Conservation (phyloP, 2,797 vertebrate species). For the Kryptopterus vitreolus region DNA sequence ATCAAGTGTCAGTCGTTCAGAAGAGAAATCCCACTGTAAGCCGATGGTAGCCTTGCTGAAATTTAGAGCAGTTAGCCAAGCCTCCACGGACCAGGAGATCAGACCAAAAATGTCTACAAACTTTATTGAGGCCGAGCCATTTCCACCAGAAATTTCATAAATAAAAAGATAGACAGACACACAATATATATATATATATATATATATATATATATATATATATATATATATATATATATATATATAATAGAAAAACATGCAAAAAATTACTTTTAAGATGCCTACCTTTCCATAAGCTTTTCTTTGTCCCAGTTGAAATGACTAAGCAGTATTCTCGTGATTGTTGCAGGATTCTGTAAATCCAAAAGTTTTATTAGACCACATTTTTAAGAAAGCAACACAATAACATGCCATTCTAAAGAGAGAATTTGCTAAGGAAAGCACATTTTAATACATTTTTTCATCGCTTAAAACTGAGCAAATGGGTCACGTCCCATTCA, state of each 20-base stretch:
- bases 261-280: not conserved
- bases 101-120: too few species aligned
- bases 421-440: too few species aligned
- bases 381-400: not conserved
- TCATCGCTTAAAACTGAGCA: not conserved
- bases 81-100: too few species aligned
- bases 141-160: too few species aligned
- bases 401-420: not conserved
- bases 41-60: too few species aligned
- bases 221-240: not conserved
- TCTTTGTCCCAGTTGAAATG: slow-evolving; percentile 99
- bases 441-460: not conserved
- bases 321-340: slow-evolving; percentile 99
- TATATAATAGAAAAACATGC: not conserved
- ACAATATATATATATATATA: too few species aligned
- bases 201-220: too few species aligned
- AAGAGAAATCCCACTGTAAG: too few species aligned
- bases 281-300: slow-evolving; percentile 99
- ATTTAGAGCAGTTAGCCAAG: too few species aligned
- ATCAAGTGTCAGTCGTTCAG: too few species aligned
- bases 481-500: not conserved
- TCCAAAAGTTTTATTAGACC: slow-evolving; percentile 43
- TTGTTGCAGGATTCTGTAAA: slow-evolving; percentile 94
- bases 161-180: too few species aligned
- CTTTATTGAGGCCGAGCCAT: too few species aligned